Conservation (phyloP, 2,113 vertebrate species). For the Sterrhoptilus dennistouni region DNA sequence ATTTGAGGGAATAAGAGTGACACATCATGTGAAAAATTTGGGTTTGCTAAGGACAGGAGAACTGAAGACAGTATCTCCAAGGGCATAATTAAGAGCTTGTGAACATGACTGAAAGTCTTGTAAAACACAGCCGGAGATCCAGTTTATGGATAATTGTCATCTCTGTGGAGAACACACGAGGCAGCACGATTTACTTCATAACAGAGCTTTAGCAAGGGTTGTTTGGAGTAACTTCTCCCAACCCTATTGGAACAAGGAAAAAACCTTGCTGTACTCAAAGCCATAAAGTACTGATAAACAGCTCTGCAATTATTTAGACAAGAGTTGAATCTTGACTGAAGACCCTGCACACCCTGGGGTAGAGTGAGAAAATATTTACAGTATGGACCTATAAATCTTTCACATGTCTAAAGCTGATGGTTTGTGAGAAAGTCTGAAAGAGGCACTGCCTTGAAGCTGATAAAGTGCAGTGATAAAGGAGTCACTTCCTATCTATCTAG, state of each 20-base stretch:
- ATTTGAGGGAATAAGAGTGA: not conserved
- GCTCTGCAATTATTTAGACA: not conserved
- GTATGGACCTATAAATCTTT: not conserved
- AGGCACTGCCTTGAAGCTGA: not conserved
- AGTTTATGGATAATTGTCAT: constrained; percentile 36
- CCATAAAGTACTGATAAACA: not conserved
- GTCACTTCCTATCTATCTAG: not conserved
- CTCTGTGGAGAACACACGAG: not conserved
- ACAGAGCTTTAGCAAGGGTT: not conserved
- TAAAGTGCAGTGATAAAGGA: not conserved
- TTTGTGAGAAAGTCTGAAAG: not conserved
- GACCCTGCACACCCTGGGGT: not conserved
- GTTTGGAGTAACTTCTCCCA: not conserved
- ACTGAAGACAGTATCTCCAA: not conserved
- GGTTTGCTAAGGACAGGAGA: not conserved
- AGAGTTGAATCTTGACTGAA: not conserved
- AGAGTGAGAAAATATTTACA: not conserved
- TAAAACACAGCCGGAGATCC: constrained; percentile 4
- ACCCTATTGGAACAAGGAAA: not conserved
- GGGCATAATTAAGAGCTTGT: constrained; percentile 44
- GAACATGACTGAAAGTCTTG: constrained; percentile 8
- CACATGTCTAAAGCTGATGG: not conserved
- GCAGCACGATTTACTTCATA: not conserved
- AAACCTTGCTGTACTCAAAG: not conserved
- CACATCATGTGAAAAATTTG: not conserved